A percentile compares a stretch with the other conserved stretches of the same genome.
Evolutionary conservation across 2,797 vertebrate genomes (phyloP).

Genomic region (Bradypodion ventrale): DNA sequence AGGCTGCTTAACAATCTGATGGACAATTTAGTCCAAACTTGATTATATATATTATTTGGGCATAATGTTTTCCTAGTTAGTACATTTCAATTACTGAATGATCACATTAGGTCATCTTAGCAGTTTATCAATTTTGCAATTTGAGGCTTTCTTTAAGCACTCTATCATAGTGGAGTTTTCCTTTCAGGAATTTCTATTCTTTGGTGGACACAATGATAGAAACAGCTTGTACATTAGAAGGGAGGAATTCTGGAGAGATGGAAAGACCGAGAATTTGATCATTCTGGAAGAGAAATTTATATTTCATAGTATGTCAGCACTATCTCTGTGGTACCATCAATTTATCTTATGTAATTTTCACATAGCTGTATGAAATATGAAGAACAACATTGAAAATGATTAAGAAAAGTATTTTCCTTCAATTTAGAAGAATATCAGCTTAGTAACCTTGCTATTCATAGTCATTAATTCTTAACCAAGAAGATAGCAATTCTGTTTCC

Average conservation of each 20-base stretch:
- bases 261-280: constrained; percentile 31
- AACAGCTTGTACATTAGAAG: background rate
- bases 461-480: background rate
- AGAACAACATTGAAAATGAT: background rate
- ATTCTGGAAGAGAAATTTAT: constrained; percentile 28
- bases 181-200: constrained; percentile 17
- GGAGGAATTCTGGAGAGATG: constrained; percentile 39
- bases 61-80: constrained; percentile 9
- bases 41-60: background rate
- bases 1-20: background rate
- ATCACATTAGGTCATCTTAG: constrained; percentile 28
- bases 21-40: constrained; percentile 9
- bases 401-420: constrained; percentile 9
- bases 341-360: background rate
- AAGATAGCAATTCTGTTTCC: background rate
- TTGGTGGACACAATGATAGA: constrained; percentile 37
- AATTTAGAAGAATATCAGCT: background rate
- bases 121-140: constrained; percentile 46
- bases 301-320: constrained; percentile 38
- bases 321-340: background rate
- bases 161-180: constrained; percentile 25
- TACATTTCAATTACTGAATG: constrained; percentile 20
- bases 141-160: constrained; percentile 42
- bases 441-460: background rate
- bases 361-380: background rate